Percentiles rank a stretch among this genome's conserved stretches.
phyloP scores from a whole-genome alignment of 92 coral and sea anemone species.

The Phenganax marumi region DNA sequence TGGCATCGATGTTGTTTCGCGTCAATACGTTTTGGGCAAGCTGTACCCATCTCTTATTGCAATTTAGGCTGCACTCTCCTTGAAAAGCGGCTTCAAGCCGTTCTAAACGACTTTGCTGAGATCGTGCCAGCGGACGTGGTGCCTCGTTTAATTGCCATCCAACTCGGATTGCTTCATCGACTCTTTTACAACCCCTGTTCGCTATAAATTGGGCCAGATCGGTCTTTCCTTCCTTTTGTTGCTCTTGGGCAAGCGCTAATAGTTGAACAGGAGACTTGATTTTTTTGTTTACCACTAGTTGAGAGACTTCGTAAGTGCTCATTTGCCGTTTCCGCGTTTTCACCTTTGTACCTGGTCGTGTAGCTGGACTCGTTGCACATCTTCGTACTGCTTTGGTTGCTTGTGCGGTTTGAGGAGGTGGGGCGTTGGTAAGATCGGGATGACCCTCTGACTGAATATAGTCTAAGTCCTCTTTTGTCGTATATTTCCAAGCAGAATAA shows the following conservation, averaged over 20 bases:
- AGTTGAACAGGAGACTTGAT: constrained; percentile 45
- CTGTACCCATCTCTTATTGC: constrained; percentile 25
- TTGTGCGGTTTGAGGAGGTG: constrained; percentile 12
- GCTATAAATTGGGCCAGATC: constrained; percentile 53
- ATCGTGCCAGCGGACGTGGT: constrained; percentile 28
- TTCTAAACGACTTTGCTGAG: constrained; percentile 25
- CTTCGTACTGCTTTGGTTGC: constrained; percentile 10
- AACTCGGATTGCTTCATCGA: constrained; percentile 41
- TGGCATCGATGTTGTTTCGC: constrained; percentile 36
- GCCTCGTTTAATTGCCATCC: constrained; percentile 57
- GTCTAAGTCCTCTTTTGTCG: not conserved
- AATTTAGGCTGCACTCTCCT: constrained; percentile 17
- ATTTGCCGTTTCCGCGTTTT: constrained; percentile 21
- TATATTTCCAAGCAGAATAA: constrained; percentile 5
- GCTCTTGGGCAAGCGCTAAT: constrained; percentile 47
- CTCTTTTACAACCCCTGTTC: constrained; percentile 53
- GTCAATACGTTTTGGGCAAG: constrained; percentile 37
- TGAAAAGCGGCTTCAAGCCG: constrained; percentile 22
- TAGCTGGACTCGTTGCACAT: not conserved
- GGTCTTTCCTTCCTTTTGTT: constrained; percentile 51
- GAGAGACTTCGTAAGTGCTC: constrained; percentile 41
- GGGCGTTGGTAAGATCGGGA: constrained; percentile 19
- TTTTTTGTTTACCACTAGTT: constrained; percentile 47
- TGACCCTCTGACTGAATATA: constrained; percentile 28
- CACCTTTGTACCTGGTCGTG: not conserved